Percentiles rank a stretch among this genome's conserved stretches.
Evolutionary conservation across 2,888 invertebrate genomes (phyloP).

Genomic region (Platynereis dumerilii): DNA sequence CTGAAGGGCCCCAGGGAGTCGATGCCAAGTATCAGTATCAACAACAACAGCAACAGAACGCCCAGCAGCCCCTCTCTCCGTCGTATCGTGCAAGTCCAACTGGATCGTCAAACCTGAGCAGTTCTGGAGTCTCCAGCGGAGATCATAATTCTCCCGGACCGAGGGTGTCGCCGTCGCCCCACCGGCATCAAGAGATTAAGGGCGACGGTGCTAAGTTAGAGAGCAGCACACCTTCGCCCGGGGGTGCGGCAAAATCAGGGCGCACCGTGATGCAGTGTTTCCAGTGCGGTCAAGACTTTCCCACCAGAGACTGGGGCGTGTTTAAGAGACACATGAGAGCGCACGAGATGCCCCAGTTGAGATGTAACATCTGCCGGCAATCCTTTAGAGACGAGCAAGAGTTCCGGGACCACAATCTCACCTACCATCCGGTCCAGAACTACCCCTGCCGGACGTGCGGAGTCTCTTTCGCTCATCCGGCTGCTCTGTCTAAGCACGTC

Average conservation of each 20-base stretch:
- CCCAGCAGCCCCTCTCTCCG: background rate
- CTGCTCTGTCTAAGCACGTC: slow-evolving; percentile 14
- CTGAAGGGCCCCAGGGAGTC: background rate
- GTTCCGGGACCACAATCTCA: slow-evolving; percentile 15
- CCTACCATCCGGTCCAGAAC: slow-evolving; percentile 24
- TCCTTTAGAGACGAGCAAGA: slow-evolving; percentile 7
- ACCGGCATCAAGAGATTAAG: background rate
- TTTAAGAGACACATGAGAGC: slow-evolving; percentile 27
- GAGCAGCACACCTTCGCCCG: background rate
- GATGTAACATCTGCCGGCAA: slow-evolving; percentile 18
- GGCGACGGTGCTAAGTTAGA: background rate
- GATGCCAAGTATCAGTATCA: background rate
- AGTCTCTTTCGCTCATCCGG: slow-evolving; percentile 12
- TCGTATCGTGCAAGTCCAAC: background rate
- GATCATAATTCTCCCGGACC: background rate
- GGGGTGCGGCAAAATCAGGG: background rate
- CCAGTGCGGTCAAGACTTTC: slow-evolving; percentile 31
- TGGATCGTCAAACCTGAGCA: background rate
- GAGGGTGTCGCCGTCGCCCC: background rate
- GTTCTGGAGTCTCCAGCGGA: background rate
- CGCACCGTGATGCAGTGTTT: slow-evolving; percentile 26
- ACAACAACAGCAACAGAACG: background rate
- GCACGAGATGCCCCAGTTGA: slow-evolving; percentile 21
- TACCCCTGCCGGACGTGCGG: slow-evolving; percentile 10
- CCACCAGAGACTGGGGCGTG: slow-evolving; percentile 33